Evolutionary conservation across 2,888 invertebrate species (phyloP).

Genomic region (Trichacis sp.): DNA sequence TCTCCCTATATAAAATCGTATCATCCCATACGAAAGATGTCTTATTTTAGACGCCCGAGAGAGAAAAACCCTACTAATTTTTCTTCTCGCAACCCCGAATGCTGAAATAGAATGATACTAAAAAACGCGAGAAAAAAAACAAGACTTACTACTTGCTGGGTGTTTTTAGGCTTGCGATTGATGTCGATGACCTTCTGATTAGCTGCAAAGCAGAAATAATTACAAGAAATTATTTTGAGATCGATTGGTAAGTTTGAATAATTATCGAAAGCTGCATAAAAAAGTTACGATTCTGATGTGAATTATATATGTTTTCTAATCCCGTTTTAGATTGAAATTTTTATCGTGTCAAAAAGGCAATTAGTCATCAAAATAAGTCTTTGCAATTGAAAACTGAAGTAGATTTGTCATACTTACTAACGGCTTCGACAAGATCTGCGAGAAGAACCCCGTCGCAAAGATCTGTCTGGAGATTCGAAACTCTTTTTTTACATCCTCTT

Average conservation of each 20-base stretch:
- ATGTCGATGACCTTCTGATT: slow-evolving; percentile 83
- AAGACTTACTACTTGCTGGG: slow-evolving; percentile 90
- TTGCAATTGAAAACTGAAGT: no score
- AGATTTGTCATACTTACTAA: slow-evolving; percentile 77
- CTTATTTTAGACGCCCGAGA: neutral
- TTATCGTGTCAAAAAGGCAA: no score
- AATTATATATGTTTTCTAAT: no score
- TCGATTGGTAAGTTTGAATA: no score
- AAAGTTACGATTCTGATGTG: no score
- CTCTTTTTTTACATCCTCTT: slow-evolving; percentile 86
- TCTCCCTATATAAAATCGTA: neutral
- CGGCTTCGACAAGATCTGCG: slow-evolving; percentile 94
- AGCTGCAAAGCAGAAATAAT: slow-evolving; percentile 71
- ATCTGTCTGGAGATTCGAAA: slow-evolving; percentile 89
- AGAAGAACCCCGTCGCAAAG: slow-evolving; percentile 92
- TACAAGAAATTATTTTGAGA: neutral
- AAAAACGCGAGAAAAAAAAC: neutral
- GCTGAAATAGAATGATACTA: neutral
- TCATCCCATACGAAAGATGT: neutral
- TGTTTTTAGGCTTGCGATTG: slow-evolving; percentile 87
- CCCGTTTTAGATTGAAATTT: no score
- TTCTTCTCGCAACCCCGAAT: neutral
- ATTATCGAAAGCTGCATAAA: no score
- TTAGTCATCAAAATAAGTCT: neutral
- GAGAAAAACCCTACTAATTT: neutral